Evolutionary conservation across 2,888 invertebrate species (phyloP).

Genomic region (Peribatodes rhomboidaria): DNA sequence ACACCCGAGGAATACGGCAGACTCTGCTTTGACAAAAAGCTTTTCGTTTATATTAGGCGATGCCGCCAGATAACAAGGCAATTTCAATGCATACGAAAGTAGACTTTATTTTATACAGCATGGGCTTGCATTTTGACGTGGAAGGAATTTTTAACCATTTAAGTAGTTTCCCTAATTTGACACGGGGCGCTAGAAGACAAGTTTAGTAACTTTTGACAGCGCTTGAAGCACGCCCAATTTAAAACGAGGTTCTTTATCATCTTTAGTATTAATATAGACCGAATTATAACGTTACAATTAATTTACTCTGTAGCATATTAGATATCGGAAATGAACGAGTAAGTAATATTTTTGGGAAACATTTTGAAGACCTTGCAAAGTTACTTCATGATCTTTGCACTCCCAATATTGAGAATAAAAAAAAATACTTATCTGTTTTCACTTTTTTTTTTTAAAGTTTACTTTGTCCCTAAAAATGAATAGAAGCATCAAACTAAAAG

Average conservation of each 20-base stretch:
- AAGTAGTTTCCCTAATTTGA: slow-evolving; percentile 79
- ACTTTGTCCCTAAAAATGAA: too few relatives aligned
- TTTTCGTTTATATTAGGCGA: slow-evolving; percentile 66
- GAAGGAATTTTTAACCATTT: slow-evolving; percentile 58
- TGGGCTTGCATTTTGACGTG: slow-evolving; percentile 24
- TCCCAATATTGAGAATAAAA: too few relatives aligned
- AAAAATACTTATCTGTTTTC: too few relatives aligned
- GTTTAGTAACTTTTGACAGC: slow-evolving; percentile 63
- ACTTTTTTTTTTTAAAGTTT: too few relatives aligned
- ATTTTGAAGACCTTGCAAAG: not conserved
- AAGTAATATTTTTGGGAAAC: too few relatives aligned
- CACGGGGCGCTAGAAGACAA: slow-evolving; percentile 70
- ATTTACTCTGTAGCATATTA: not conserved
- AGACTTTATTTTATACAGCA: slow-evolving; percentile 50
- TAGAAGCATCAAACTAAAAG: too few relatives aligned
- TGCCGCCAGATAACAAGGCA: slow-evolving; percentile 74
- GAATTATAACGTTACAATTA: not conserved
- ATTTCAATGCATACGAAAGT: slow-evolving; percentile 53
- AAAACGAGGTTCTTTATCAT: slow-evolving; percentile 7
- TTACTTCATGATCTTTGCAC: too few relatives aligned
- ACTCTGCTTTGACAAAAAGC: slow-evolving; percentile 46
- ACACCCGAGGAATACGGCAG: slow-evolving; percentile 37
- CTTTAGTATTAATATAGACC: not conserved
- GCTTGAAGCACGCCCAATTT: slow-evolving; percentile 46
- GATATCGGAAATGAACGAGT: too few relatives aligned